A percentile compares a stretch with the other conserved stretches of the same genome.
Evolutionary conservation across 2,797 vertebrate genomes (phyloP).

Genomic region (Spinus olivaceus): DNA sequence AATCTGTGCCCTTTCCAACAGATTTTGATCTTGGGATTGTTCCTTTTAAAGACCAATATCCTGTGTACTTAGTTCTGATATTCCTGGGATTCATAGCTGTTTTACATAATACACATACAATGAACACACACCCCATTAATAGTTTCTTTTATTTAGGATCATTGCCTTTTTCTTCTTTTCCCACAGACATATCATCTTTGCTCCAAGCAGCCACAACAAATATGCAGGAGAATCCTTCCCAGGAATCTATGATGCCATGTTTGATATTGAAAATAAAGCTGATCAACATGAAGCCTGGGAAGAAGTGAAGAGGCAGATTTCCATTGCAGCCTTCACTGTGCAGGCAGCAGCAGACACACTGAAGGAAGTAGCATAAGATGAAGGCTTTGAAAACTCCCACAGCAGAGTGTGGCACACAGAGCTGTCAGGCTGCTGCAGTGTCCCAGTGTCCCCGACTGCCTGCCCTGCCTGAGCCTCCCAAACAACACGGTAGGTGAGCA

Average conservation of each 20-base stretch:
- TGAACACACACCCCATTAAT: fast-evolving
- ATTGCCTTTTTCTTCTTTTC: not conserved
- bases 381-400: not conserved
- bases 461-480: not conserved
- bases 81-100: not conserved
- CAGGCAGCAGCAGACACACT: constrained; percentile 87
- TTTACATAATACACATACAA: not conserved
- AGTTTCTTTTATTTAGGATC: not conserved
- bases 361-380: constrained; percentile 56
- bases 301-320: constrained; percentile 91
- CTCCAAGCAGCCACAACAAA: constrained; percentile 96
- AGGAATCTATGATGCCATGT: constrained; percentile 92
- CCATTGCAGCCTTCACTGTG: constrained; percentile 88
- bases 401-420: not conserved
- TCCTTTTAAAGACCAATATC: not conserved
- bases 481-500: not conserved
- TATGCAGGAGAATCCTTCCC: constrained; percentile 94
- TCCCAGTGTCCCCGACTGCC: not conserved
- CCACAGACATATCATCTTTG: constrained; percentile 89
- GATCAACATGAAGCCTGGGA: constrained; percentile 81
- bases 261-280: constrained; percentile 82
- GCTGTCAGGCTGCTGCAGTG: not conserved
- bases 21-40: not conserved
- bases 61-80: not conserved
- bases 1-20: not conserved